Evolutionary conservation across 2,113 vertebrate species (phyloP).

Genomic region (Xyliphius kryptos): DNA sequence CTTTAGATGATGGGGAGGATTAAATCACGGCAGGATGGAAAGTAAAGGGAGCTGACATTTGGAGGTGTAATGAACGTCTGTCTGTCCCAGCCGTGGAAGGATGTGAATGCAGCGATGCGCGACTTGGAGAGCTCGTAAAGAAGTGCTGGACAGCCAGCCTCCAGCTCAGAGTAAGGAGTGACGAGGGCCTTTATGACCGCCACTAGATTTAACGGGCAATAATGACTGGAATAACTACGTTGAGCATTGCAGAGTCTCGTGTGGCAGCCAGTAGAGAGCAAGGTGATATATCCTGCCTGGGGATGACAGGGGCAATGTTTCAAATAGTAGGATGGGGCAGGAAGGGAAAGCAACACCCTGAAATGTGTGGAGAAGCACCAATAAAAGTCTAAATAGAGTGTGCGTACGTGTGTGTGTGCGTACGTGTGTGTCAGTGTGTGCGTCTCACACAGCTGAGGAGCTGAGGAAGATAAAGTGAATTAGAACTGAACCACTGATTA

Average conservation of each 20-base stretch:
- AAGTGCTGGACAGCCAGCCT: slow-evolving; percentile 76
- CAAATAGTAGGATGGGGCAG: slow-evolving; percentile 56
- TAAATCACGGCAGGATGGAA: slow-evolving; percentile 79
- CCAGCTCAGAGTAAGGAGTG: slow-evolving; percentile 70
- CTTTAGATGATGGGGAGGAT: slow-evolving; percentile 87
- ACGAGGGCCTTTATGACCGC: slow-evolving; percentile 73
- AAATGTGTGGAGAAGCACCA: slow-evolving; percentile 39
- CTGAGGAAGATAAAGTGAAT: neutral
- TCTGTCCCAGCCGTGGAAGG: slow-evolving; percentile 50
- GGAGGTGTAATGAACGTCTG: slow-evolving; percentile 77
- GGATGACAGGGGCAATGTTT: slow-evolving; percentile 66
- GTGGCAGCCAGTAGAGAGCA: slow-evolving; percentile 36
- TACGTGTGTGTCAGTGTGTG: slow-evolving; percentile 48
- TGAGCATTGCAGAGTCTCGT: slow-evolving; percentile 64
- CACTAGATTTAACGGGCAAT: slow-evolving; percentile 77
- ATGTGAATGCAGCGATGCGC: slow-evolving; percentile 49
- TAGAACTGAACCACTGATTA: too few species aligned
- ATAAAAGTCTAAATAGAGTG: neutral
- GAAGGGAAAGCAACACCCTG: slow-evolving; percentile 50
- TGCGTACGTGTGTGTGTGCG: slow-evolving; percentile 44
- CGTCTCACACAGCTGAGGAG: neutral
- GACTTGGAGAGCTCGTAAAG: slow-evolving; percentile 80
- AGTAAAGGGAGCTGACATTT: slow-evolving; percentile 59
- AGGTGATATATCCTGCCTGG: slow-evolving; percentile 60
- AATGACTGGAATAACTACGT: slow-evolving; percentile 72